Evolutionary conservation across 2,113 vertebrate species (phyloP), one percentile per base, ranked within the genome.

Genomic region (Chaetops frenatus): DNA sequence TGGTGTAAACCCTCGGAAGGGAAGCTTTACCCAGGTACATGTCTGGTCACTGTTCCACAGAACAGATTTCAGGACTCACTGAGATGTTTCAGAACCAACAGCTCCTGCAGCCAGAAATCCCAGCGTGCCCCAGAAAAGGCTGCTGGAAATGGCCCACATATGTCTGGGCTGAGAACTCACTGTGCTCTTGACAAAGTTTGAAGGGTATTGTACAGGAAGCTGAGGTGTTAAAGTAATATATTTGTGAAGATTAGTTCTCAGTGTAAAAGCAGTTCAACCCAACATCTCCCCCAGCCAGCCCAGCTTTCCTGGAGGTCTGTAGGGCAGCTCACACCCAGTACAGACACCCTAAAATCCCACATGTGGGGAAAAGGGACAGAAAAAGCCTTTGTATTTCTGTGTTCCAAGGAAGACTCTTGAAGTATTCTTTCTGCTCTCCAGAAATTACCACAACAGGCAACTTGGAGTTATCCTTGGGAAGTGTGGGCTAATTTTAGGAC

Each of bases 281-380:
- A 61, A 0, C 2, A 10, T 11, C 17, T 16, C n/a, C 22, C 65
- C 11, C 23, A 35, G 31, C 0, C 3, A 60, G 45, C 28, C 0
- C 29, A 77, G 12, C 50, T 48, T 10, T 53, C 15, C 71, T 77
- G 10, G 25, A 73, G 76, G 15, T 8, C 28, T 10, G 19, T 0
- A 12, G 16, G 13, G 64, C 54, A 78, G 44, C 51, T 64, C 6
- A 5, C 31, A 51, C 12, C 19, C 70, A 47, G 40, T 8, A n/a
- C 53, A 77, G 27, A 12, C 50, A 40, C 22, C 23, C 53, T 12
- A 15, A 50, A 81, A 45, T 11, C 58, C 48, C n/a, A 4, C 4
- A 3, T 3, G 22, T 3, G 7, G 35, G 10, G 7, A 47, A 62
- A 40, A 57, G 14, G 11, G 2, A 7, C 19, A 5, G 13, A 9